Percentiles rank a stretch among this genome's conserved stretches.
Conservation (phyloP, 1,140 invertebrate species). For the Hylaeus volcanicus region DNA sequence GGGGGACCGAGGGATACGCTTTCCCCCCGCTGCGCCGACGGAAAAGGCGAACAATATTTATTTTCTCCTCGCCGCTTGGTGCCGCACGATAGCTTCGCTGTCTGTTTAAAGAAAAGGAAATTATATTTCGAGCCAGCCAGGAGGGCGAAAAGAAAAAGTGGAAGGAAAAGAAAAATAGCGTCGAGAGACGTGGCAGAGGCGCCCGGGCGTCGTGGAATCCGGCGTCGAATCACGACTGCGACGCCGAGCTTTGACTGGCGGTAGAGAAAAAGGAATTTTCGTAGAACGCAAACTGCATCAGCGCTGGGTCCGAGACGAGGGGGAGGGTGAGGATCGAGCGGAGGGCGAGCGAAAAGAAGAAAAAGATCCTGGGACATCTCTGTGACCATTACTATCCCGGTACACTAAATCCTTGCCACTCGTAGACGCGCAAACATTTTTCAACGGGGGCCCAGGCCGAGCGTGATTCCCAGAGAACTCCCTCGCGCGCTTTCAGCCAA, state of each 20-base stretch:
- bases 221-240: constrained; percentile 28
- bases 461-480: constrained; percentile 55
- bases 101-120: constrained; percentile 24
- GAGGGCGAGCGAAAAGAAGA: constrained; percentile 1
- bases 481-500: constrained; percentile 29
- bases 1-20: constrained; percentile 10
- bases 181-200: neutral
- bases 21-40: neutral
- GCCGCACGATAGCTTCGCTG: constrained; percentile 23
- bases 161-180: neutral
- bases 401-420: constrained; percentile 63
- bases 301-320: neutral
- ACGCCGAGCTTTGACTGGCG: constrained; percentile 9
- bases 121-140: constrained; percentile 1
- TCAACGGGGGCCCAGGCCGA: constrained; percentile 34
- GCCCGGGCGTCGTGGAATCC: neutral
- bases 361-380: constrained; percentile 48
- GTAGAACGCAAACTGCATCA: constrained; percentile 35
- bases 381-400: constrained; percentile 58
- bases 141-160: neutral
- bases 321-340: neutral
- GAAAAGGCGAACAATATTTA: constrained; percentile 41
- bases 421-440: constrained; percentile 62
- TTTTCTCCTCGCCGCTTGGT: constrained; percentile 13
- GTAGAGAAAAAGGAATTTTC: constrained; percentile 26